These are phyloP conservation scores for Brevimyrus niger DNA, from an alignment of 2,113 vertebrate genomes.

Conservation along the genomic window DNA sequence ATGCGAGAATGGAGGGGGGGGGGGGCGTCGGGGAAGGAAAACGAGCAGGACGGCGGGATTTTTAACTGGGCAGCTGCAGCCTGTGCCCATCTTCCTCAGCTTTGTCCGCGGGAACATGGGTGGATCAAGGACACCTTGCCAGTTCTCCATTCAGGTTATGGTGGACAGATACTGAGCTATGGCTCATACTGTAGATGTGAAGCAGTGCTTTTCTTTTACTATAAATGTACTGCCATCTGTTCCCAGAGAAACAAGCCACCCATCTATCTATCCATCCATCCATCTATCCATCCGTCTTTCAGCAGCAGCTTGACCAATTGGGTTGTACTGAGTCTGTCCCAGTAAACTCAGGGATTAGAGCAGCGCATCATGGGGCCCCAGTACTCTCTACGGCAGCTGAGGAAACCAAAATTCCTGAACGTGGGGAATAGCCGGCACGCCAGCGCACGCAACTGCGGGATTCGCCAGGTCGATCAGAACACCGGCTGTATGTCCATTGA, in stretches of 20 bases:
- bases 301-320: not conserved
- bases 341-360: not conserved
- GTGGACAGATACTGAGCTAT: not conserved
- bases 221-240: not conserved
- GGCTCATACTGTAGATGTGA: not conserved
- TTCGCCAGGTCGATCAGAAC: not conserved
- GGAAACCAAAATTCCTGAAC: not conserved
- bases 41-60: not conserved
- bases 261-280: not conserved
- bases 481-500: not conserved
- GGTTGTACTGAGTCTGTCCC: not conserved
- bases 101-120: conserved; percentile 36
- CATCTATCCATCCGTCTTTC: not conserved
- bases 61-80: not conserved
- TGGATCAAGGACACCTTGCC: conserved; percentile 18
- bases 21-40: not conserved
- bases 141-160: not conserved
- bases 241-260: not conserved
- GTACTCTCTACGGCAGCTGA: not conserved
- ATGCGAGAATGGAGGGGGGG: not conserved
- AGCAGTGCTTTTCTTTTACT: not conserved
- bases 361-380: not conserved
- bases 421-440: not conserved
- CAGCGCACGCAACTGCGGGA: too few relatives aligned
- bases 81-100: conserved; percentile 42